Percentiles rank a stretch among this genome's conserved stretches.
phyloP scores from a whole-genome alignment of 30 jellyfish, hydroid and myxozoan species.

The Nemopilema nomurai region DNA sequence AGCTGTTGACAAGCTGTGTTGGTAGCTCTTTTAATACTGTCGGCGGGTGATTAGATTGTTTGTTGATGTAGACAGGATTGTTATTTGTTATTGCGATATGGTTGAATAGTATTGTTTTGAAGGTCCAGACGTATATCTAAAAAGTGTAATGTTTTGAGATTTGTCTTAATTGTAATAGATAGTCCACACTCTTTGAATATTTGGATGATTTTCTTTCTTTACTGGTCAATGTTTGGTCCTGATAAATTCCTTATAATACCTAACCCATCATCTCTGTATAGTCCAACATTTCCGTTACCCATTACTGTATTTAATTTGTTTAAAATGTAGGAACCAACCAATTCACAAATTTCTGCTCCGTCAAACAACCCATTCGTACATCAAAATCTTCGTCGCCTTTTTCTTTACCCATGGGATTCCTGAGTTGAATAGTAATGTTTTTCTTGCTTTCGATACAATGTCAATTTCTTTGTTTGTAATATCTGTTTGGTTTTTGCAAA shows the following conservation, averaged over 20 bases:
- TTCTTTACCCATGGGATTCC: neutral
- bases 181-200: constrained; percentile 40
- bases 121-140: constrained; percentile 62
- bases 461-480: neutral
- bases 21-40: constrained; percentile 62
- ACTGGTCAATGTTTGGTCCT: constrained; percentile 72
- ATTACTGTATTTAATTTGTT: neutral
- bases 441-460: neutral
- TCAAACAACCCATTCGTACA: neutral
- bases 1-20: neutral
- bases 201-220: constrained; percentile 23
- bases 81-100: constrained; percentile 74
- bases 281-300: constrained; percentile 22
- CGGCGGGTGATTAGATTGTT: constrained; percentile 79
- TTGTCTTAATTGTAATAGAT: constrained; percentile 49
- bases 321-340: neutral
- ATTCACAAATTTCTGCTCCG: neutral
- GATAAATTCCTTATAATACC: constrained; percentile 44
- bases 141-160: constrained; percentile 47
- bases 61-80: constrained; percentile 63
- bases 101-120: constrained; percentile 20
- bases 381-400: neutral
- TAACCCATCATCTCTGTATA: constrained; percentile 64
- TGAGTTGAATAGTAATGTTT: neutral
- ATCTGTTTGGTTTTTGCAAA: neutral